Base-by-base conservation (phyloP, 2,113 vertebrate species). In the Centrocercus urophasianus region DNA sequence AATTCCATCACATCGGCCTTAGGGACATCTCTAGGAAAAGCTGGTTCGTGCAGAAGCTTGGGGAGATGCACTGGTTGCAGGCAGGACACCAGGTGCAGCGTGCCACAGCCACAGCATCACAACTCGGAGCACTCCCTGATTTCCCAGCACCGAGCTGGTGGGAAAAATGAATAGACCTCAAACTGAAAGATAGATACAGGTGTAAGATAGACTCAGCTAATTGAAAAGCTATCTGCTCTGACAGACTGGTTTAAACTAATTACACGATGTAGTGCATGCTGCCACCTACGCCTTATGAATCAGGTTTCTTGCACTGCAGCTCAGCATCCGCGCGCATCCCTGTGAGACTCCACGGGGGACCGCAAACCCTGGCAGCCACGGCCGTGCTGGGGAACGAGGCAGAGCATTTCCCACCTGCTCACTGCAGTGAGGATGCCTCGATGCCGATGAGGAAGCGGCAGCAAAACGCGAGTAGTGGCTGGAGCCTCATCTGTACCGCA, bases 261-360 rank as follows among this genome's bases (percentile, higher is more conserved):
- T 85, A 32, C 1, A 43, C 3, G 17, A 60, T 73, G 71, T 8
- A 93, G 71, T 10, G 67, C 90, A 28, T 88, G 92, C 96, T 94
- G 93, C 95, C 95, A 95, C 90, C 96, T 94, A 94, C 15, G 0
- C 75, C 83, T 90, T 83, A 83, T 90, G 86, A 86, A 86, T 88
- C 93, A 94, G 47, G 38, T 83, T 93, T 91, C 79, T 86, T 9
- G 76, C 71, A 83, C 72, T 93, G 92, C 95, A 93, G 82, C 83
- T 88, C 47, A 0, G 4, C 0, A 27, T 63, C 63, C 0, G 0
- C 5, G 45, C 67, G 83, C 79, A 91, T 93, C 95, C 56, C 70
- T 52, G 78, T 77, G 64, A 87, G 60, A 40, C 79, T 75, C 42
- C 83, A 17, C 3, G 1, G 77, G 60, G 50, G 56, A 93, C 79